Evolutionary conservation across 2,888 invertebrate species (phyloP).

Genomic region (Spialia ferax): DNA sequence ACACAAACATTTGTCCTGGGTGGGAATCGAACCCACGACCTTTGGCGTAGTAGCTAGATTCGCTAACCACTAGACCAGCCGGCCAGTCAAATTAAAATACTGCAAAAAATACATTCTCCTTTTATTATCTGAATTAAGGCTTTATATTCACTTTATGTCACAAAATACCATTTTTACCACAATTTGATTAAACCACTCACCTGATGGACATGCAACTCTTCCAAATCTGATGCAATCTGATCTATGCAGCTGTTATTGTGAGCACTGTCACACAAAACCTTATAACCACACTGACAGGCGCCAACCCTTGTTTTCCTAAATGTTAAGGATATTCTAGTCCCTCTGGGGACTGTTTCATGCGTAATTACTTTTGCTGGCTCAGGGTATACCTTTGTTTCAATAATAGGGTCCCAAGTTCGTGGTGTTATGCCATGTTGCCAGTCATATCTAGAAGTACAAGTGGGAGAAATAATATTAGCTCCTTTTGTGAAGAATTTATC

Average conservation of each 20-base stretch:
- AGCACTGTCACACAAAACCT: conserved; percentile 89
- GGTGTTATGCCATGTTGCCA: conserved; percentile 97
- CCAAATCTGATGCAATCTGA: conserved; percentile 89
- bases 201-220: conserved; percentile 92
- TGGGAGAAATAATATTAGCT: too few species aligned
- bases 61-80: too few species aligned
- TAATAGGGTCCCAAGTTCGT: conserved; percentile 90
- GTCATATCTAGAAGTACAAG: conserved; percentile 85
- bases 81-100: too few species aligned
- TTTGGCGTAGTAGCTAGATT: too few species aligned
- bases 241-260: conserved; percentile 46
- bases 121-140: too few species aligned
- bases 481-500: not conserved
- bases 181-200: conserved; percentile 57
- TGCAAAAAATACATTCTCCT: too few species aligned
- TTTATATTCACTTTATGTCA: too few species aligned
- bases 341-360: conserved; percentile 57
- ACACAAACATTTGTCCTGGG: too few species aligned
- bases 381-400: conserved; percentile 60
- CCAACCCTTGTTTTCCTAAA: conserved; percentile 89
- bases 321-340: conserved; percentile 92
- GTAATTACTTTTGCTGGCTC: conserved; percentile 59
- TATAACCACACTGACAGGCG: conserved; percentile 88
- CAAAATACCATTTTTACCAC: too few species aligned
- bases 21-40: too few species aligned